phyloP scores from a whole-genome alignment of 1,140 invertebrate species.

The Helicoverpa armigera region DNA sequence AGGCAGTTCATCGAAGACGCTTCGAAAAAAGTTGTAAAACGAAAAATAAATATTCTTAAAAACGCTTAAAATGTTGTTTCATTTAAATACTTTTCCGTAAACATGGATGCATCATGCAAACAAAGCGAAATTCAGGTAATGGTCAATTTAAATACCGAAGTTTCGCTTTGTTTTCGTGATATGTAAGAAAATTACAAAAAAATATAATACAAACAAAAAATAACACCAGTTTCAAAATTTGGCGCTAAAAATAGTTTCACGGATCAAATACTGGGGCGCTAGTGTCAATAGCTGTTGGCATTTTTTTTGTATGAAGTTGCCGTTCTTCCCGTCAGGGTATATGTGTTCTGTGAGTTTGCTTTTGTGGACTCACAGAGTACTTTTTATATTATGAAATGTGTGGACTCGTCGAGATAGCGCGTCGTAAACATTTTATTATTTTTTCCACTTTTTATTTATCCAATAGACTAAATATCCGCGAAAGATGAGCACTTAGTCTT shows the following conservation, averaged over 20 bases:
- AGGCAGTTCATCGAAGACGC: conserved; percentile 16
- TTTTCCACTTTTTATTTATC: conserved; percentile 49
- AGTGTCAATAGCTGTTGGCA: background rate
- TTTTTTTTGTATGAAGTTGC: conserved; percentile 3
- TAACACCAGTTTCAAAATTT: background rate
- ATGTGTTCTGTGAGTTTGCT: too few relatives aligned
- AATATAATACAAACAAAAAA: background rate
- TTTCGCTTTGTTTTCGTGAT: background rate
- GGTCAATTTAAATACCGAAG: background rate
- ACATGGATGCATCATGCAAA: background rate
- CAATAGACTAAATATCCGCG: conserved; percentile 10
- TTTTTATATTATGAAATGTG: too few relatives aligned
- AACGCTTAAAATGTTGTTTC: conserved; percentile 6
- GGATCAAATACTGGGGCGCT: background rate
- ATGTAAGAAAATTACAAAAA: background rate
- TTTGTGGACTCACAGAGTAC: too few relatives aligned
- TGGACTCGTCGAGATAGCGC: conserved; percentile 33
- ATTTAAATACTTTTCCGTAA: background rate
- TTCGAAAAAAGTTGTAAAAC: conserved; percentile 20
- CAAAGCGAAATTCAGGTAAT: background rate
- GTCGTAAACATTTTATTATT: conserved; percentile 60
- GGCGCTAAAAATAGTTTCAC: background rate
- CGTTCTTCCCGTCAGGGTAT: background rate
- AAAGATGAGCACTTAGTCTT: conserved; percentile 18
- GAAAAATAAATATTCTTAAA: conserved; percentile 46